These are phyloP conservation scores for Corapipo altera DNA, from an alignment of 2,113 vertebrate genomes.

Conservation along the genomic window DNA sequence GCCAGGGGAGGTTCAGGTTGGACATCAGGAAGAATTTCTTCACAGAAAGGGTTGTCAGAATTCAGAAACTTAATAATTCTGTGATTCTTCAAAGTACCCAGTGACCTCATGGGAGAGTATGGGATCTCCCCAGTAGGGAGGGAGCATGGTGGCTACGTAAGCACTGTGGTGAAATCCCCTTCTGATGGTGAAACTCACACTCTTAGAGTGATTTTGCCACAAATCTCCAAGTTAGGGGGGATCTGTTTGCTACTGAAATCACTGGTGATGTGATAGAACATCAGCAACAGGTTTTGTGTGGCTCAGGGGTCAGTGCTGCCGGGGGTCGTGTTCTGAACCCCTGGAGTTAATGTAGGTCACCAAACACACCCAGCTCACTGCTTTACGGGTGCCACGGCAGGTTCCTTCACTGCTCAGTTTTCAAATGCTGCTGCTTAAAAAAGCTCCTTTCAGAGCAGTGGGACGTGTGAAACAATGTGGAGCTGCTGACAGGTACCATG, in stretches of 20 bases:
- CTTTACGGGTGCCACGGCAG: neutral
- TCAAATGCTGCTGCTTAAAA: neutral
- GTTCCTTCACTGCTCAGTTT: neutral
- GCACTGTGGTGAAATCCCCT: accelerated
- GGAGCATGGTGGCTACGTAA: neutral
- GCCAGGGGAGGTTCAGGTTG: neutral
- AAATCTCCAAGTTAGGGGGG: neutral
- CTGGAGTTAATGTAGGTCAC: neutral
- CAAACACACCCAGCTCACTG: neutral
- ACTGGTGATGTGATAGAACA: neutral
- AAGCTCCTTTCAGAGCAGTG: neutral
- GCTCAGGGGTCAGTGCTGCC: accelerated
- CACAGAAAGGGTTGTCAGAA: neutral
- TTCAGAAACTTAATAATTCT: neutral
- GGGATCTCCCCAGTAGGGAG: neutral
- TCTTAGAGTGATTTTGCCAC: neutral
- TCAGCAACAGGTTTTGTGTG: neutral
- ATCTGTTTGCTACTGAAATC: accelerated
- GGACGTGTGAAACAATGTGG: constrained; percentile 10
- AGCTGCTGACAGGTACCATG: constrained; percentile 46
- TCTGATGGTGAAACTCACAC: neutral
- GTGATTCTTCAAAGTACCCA: accelerated
- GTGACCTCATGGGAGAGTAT: neutral
- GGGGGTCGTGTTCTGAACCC: accelerated
- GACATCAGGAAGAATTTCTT: neutral